Conservation (phyloP, 2,888 invertebrate genomes). For the Acrocyrtus sp. region DNA sequence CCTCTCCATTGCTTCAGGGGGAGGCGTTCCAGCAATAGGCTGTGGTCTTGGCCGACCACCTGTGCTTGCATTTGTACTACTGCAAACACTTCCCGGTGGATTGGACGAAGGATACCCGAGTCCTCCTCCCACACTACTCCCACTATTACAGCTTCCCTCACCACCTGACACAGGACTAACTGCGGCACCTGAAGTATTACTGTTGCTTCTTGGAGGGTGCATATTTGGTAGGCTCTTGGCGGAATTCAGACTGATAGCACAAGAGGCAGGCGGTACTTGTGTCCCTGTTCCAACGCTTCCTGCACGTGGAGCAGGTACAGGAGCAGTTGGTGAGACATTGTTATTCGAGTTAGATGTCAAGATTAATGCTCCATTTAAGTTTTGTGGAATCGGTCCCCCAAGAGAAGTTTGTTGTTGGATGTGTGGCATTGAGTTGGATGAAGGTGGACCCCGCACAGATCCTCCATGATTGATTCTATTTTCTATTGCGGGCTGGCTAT, state of each 20-base stretch:
- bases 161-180: conserved; percentile 43
- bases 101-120: conserved; percentile 30
- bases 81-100: conserved; percentile 44
- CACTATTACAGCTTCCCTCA: conserved; percentile 43
- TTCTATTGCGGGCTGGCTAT: too few species aligned
- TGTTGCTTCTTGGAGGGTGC: conserved; percentile 42
- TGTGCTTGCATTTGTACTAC: conserved; percentile 46
- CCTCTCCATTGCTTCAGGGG: conserved; percentile 81
- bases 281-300: conserved; percentile 21
- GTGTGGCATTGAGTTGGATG: conserved; percentile 25
- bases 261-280: conserved; percentile 4
- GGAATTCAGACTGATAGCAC: conserved; percentile 10
- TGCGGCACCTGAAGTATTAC: conserved; percentile 62
- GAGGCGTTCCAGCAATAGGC: conserved; percentile 88
- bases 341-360: conserved; percentile 7
- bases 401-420: conserved; percentile 24
- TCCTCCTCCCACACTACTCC: conserved; percentile 32
- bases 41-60: conserved; percentile 84
- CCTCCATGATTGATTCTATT: conserved; percentile 8
- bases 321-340: conserved; percentile 16
- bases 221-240: conserved; percentile 41
- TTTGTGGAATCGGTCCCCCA: conserved; percentile 2
- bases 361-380: conserved; percentile 1
- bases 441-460: conserved; percentile 9
- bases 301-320: conserved; percentile 45